These are phyloP conservation scores for Hippoglossus stenolepis DNA, from an alignment of 2,113 vertebrate genomes.

Conservation along the genomic window DNA sequence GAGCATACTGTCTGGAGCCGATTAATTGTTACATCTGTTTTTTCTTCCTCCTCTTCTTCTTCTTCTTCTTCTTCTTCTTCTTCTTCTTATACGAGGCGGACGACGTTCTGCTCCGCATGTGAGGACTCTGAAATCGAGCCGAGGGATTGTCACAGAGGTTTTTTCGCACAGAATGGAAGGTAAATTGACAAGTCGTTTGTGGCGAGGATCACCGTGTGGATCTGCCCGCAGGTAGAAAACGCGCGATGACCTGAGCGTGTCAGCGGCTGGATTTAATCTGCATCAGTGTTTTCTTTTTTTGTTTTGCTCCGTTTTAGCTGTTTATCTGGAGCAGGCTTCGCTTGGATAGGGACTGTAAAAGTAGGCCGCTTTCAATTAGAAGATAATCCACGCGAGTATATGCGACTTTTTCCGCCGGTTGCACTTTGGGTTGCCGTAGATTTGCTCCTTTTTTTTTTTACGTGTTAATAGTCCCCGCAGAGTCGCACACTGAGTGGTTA, in stretches of 20 bases:
- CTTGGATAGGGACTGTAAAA: slow-evolving; percentile 22
- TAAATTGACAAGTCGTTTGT: slow-evolving; percentile 76
- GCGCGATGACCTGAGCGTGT: slow-evolving; percentile 60
- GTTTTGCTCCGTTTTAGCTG: background rate
- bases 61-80: slow-evolving; percentile 12
- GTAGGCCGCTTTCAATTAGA: slow-evolving; percentile 49
- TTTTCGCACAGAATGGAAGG: slow-evolving; percentile 77
- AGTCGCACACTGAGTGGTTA: slow-evolving; percentile 84
- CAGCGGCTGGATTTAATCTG: slow-evolving; percentile 57
- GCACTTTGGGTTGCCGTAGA: slow-evolving; percentile 75
- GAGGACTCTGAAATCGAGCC: slow-evolving; percentile 39
- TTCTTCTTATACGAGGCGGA: slow-evolving; percentile 30
- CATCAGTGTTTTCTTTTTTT: slow-evolving; percentile 3
- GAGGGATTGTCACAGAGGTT: slow-evolving; percentile 41
- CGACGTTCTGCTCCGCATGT: slow-evolving; percentile 39
- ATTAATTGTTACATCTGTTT: slow-evolving; percentile 53
- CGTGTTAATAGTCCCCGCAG: slow-evolving; percentile 80
- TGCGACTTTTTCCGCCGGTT: slow-evolving; percentile 41
- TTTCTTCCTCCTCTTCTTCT: background rate
- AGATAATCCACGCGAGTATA: slow-evolving; percentile 40
- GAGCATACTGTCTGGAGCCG: slow-evolving; percentile 63
- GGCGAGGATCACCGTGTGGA: slow-evolving; percentile 76
- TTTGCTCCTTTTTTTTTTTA: slow-evolving; percentile 57
- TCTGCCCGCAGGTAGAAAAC: slow-evolving; percentile 76
- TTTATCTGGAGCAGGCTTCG: slow-evolving; percentile 12